Conservation (phyloP, 2,888 invertebrate species). For the Nycteola revayana region DNA sequence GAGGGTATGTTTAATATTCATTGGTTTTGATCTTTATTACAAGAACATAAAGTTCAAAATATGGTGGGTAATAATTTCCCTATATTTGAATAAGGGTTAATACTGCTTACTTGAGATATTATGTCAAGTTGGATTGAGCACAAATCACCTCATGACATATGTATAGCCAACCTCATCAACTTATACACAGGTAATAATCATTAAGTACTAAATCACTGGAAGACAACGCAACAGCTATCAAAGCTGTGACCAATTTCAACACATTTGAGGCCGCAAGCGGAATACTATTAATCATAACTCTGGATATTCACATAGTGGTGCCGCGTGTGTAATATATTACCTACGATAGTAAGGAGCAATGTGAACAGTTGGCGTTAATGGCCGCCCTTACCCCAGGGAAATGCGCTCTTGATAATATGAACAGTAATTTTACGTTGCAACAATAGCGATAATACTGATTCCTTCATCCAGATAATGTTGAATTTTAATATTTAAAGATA, state of each 20-base stretch:
- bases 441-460: conserved; percentile 51
- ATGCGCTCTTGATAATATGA: conserved; percentile 69
- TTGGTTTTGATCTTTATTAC: too few relatives aligned
- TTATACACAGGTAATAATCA: conserved; percentile 20
- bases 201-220: conserved; percentile 24
- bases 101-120: too few relatives aligned
- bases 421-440: conserved; percentile 73
- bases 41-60: too few relatives aligned
- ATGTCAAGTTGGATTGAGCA: too few relatives aligned
- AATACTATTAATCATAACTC: conserved; percentile 51
- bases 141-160: too few relatives aligned
- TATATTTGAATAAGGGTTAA: too few relatives aligned
- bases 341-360: conserved; percentile 49
- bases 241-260: conserved; percentile 45
- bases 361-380: conserved; percentile 80
- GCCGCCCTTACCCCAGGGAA: conserved; percentile 71
- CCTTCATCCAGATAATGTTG: conserved; percentile 35
- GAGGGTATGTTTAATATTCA: too few relatives aligned
- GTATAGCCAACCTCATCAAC: too few relatives aligned
- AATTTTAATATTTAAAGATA: conserved; percentile 41
- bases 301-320: conserved; percentile 42
- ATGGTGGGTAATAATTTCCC: too few relatives aligned
- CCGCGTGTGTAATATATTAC: conserved; percentile 57
- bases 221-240: conserved; percentile 33
- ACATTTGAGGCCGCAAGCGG: conserved; percentile 45